Evolutionary conservation across 2,113 vertebrate species (phyloP), one percentile per base, ranked within the genome.

Genomic region (Anarrhichthys ocellatus): DNA sequence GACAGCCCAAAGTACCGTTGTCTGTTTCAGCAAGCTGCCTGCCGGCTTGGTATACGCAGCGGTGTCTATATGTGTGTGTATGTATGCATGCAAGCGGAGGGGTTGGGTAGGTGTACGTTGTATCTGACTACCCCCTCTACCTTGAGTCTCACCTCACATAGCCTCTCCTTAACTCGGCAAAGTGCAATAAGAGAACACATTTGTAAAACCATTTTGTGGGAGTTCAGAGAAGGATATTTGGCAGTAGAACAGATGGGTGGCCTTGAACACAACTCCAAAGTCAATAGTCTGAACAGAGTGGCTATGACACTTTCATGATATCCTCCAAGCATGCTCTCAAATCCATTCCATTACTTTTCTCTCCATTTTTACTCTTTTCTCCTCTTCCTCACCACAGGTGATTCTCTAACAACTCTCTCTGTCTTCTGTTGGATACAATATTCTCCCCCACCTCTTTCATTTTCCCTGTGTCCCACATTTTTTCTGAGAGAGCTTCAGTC

Each of bases 191-290:
- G 85, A 84, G 77, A 83, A 85, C 74, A 74, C 71, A 91, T 93
- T 89, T 93, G 88, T 91, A 87, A 91, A 91, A 90, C 70, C 77
- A 81, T 90, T 87, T 92, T 90, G 87, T 92, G 73, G 77, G 88
- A 92, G 86, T 90, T 88, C 46, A 82, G 64, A 88, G 83, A 91
- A 87, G 78, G 66, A 88, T 79, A 90, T 90, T 91, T 95, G 93
- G 93, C 93, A 91, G 77, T 64, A 70, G 46, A 85, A 73, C 81
- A 81, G 68, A 79, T 81, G 69, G 54, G 82, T 88, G 91, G 92
- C 94, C 95, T 95, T 96, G 93, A 94, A 93, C 88, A 87, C 72
- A 84, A 83, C 84, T 89, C 86, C 88, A 94, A 94, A 95, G 95
- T 95, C 94, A 92, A 90, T 88, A 80, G 89, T 86, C 72, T 87